phyloP scores from a whole-genome alignment of 2,888 invertebrate genomes.

The Cantharis rustica region DNA sequence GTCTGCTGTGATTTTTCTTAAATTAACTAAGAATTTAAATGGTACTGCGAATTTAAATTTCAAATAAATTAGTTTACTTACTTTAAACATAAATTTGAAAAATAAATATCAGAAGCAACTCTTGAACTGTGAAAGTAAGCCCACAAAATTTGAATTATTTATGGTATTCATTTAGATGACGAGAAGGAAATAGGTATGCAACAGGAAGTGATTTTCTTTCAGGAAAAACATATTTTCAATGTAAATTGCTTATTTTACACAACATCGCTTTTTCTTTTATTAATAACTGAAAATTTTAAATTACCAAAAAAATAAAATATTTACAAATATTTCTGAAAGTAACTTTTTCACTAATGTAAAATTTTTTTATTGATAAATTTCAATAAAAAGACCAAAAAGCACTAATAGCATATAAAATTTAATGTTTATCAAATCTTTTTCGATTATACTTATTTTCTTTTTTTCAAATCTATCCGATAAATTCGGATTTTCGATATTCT shows the following conservation, averaged over 20 bases:
- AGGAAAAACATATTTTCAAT: neutral
- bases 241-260: neutral
- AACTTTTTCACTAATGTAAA: neutral
- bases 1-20: neutral
- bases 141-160: neutral
- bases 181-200: neutral
- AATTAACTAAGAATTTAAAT: neutral
- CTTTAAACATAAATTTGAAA: neutral
- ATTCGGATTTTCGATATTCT: no score
- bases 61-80: neutral
- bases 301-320: neutral
- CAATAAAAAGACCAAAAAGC: no score
- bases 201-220: neutral
- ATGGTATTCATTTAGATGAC: neutral
- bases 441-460: no score
- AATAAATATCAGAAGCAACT: neutral
- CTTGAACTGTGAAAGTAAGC: neutral
- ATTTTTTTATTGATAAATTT: neutral
- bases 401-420: no score
- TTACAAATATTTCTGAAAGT: neutral
- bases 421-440: no score
- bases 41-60: neutral
- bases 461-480: no score
- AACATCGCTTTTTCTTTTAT: neutral
- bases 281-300: neutral